Evolutionary conservation across 2,113 vertebrate genomes (phyloP).

Genomic region (Benitochromis conjunctus): DNA sequence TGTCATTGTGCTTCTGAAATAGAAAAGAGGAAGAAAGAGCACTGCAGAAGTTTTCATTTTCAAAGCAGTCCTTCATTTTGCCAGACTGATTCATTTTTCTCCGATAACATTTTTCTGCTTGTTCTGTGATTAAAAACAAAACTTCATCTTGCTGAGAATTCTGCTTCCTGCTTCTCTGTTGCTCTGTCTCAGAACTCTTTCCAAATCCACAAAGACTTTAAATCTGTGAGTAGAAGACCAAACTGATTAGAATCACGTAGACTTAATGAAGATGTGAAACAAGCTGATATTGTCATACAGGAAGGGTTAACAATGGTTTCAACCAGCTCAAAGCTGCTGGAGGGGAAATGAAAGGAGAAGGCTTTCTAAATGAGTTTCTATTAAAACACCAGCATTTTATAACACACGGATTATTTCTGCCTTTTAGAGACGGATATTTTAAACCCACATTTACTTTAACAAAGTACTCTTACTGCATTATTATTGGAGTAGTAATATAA

Average conservation of each 20-base stretch:
- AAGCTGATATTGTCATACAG: rapidly evolving
- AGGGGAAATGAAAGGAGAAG: not conserved
- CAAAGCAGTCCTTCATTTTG: rapidly evolving
- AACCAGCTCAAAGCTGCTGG: rapidly evolving
- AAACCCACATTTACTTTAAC: not conserved
- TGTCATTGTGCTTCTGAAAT: not conserved
- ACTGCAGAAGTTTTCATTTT: not conserved
- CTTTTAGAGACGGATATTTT: rapidly evolving
- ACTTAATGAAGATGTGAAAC: rapidly evolving
- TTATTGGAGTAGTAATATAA: not conserved
- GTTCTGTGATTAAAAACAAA: not conserved
- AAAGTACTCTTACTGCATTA: not conserved
- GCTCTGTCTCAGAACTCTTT: not conserved
- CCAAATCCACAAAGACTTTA: not conserved
- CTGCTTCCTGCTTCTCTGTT: too few species aligned
- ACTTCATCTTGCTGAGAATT: not conserved
- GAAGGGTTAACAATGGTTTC: not conserved
- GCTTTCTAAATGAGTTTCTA: not conserved
- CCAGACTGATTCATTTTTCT: not conserved
- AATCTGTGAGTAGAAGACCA: not conserved
- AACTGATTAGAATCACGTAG: not conserved
- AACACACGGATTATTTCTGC: not conserved
- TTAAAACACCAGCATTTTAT: rapidly evolving
- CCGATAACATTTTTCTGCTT: rapidly evolving
- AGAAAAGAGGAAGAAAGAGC: not conserved